Percentiles rank a stretch among this genome's conserved stretches.
phyloP scores from a whole-genome alignment of 2,888 invertebrate genomes.

The Eulithis prunata region DNA sequence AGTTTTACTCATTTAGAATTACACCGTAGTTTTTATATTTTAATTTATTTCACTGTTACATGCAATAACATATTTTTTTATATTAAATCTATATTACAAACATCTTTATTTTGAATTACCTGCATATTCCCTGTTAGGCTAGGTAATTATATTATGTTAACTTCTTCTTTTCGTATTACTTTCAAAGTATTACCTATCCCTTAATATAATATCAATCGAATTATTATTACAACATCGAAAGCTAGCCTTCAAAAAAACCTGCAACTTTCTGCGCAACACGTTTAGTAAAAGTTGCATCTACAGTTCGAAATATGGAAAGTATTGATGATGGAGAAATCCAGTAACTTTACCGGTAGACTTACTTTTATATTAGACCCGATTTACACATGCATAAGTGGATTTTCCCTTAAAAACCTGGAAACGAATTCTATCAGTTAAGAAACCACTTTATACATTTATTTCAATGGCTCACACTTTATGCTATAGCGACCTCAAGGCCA shows the following conservation, averaged over 20 bases:
- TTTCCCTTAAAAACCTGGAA: no score
- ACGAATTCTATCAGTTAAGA: no score
- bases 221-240: no score
- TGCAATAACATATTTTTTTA: not conserved
- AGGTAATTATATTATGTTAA: no score
- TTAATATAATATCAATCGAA: no score
- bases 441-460: no score
- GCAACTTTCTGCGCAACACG: conserved; percentile 1
- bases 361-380: not conserved
- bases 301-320: conserved; percentile 16
- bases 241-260: not conserved
- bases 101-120: not conserved
- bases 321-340: conserved; percentile 18
- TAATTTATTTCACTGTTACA: conserved; percentile 3
- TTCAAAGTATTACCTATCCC: no score
- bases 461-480: no score
- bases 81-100: not conserved
- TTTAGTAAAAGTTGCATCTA: conserved; percentile 4
- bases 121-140: conserved; percentile 1
- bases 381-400: no score
- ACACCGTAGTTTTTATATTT: not conserved
- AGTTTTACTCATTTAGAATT: not conserved
- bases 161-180: no score
- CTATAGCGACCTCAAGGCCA: no score
- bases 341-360: conserved; percentile 18